These are phyloP conservation scores for Bos javanicus DNA, from an alignment of 2,113 vertebrate species.

Conservation along the genomic window DNA sequence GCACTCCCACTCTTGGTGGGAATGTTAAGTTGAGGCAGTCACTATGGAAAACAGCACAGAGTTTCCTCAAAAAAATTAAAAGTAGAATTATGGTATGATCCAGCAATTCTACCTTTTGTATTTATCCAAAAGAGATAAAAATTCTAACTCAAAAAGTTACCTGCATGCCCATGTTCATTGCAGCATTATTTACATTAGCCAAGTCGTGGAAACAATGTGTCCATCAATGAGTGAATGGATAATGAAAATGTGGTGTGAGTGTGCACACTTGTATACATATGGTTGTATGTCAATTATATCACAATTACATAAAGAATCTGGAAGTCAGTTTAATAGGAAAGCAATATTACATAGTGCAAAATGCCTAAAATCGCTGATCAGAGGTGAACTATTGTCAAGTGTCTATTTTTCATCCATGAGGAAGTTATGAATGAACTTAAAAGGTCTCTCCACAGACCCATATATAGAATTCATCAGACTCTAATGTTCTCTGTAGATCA, in stretches of 20 bases:
- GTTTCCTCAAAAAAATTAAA: not conserved
- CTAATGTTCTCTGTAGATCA: constrained; percentile 85
- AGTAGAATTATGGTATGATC: not conserved
- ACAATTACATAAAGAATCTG: not conserved
- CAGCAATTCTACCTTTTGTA: not conserved
- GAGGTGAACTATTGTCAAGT: not conserved
- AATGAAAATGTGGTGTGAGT: not conserved
- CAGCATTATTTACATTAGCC: not conserved
- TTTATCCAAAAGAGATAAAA: not conserved
- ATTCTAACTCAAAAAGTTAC: not conserved
- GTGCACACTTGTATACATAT: no score
- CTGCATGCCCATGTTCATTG: not conserved
- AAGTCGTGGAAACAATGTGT: not conserved
- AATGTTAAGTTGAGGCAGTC: not conserved
- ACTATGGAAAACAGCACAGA: not conserved
- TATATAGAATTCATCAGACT: constrained; percentile 86
- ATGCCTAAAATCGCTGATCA: not conserved
- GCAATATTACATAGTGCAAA: not conserved
- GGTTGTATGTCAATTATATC: not conserved
- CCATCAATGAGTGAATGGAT: not conserved
- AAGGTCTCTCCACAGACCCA: constrained; percentile 88
- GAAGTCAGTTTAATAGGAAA: not conserved
- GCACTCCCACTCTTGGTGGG: not conserved
- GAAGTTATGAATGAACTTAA: constrained; percentile 81
- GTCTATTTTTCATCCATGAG: constrained; percentile 86